Evolutionary conservation across 2,113 vertebrate genomes (phyloP).

Genomic region (Malurus alboscapulatus): DNA sequence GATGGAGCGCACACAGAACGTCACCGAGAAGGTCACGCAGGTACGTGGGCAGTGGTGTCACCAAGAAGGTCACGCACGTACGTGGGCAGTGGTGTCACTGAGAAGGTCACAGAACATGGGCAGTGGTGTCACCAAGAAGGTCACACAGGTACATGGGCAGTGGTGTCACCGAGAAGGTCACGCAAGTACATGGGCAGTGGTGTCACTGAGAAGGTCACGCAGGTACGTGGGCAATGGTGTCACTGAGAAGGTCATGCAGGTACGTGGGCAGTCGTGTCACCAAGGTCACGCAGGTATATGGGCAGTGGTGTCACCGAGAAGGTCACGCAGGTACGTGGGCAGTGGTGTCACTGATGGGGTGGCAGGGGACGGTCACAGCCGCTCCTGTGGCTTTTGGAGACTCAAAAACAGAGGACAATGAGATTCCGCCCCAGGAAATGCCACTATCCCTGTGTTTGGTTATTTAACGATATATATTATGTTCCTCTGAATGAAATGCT

Average conservation of each 20-base stretch:
- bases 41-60: fast-evolving
- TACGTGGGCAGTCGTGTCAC: constrained; percentile 77
- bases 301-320: neutral
- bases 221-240: constrained; percentile 79
- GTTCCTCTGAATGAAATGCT: neutral
- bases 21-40: constrained; percentile 98
- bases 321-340: neutral
- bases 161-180: constrained; percentile 94
- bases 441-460: neutral
- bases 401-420: no score
- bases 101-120: constrained; percentile 90
- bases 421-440: neutral
- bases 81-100: constrained; percentile 75
- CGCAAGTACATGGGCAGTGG: constrained; percentile 78
- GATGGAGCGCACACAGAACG: constrained; percentile 93
- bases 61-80: neutral
- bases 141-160: constrained; percentile 85
- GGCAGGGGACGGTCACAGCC: neutral
- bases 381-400: neutral
- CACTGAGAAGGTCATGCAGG: constrained; percentile 98
- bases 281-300: constrained; percentile 92
- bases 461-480: no score
- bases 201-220: constrained; percentile 97
- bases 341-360: no score
- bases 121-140: neutral